Conservation (phyloP, 2,797 vertebrate genomes). For the Notamacropus eugenii region DNA sequence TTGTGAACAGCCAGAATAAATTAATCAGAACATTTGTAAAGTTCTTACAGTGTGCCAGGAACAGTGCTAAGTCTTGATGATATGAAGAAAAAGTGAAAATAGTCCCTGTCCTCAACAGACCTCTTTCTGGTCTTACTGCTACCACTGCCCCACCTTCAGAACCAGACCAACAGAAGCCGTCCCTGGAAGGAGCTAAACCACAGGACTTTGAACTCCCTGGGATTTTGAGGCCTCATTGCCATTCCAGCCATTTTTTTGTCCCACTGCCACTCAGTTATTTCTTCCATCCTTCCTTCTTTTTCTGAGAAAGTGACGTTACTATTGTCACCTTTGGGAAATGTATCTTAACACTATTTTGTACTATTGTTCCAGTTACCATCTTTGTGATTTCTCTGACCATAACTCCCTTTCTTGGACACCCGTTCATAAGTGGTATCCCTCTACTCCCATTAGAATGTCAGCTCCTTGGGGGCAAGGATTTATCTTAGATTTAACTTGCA, state of each 20-base stretch:
- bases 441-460: background rate
- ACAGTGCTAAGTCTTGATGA: background rate
- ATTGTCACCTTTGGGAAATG: background rate
- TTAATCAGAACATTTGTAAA: background rate
- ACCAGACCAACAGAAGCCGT: no score
- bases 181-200: no score
- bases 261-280: no score
- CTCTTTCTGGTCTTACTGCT: background rate
- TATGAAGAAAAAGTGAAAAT: background rate
- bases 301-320: background rate
- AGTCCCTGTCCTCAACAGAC: background rate
- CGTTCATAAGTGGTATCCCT: no score
- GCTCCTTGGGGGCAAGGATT: background rate
- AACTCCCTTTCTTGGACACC: no score
- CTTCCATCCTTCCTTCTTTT: background rate
- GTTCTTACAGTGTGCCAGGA: background rate
- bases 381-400: background rate
- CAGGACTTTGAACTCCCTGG: background rate
- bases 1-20: background rate
- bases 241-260: background rate
- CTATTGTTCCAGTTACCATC: background rate
- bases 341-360: background rate
- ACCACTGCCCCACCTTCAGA: no score
- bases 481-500: no score
- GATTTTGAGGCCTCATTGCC: background rate